Evolutionary conservation across 2,888 invertebrate species (phyloP).

Genomic region (Oxystoma pomonae): DNA sequence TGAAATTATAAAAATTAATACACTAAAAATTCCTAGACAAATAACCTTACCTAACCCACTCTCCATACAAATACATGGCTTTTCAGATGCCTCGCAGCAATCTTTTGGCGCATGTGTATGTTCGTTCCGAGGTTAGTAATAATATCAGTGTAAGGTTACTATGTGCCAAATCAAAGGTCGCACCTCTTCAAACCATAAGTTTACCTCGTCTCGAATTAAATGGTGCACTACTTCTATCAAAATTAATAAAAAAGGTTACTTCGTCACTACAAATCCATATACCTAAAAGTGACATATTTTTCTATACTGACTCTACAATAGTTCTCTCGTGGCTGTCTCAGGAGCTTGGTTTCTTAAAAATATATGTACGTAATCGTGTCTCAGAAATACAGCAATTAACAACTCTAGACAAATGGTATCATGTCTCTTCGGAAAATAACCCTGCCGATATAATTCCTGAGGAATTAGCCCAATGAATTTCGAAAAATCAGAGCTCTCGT

Average conservation of each 20-base stretch:
- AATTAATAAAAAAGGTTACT: too few species aligned
- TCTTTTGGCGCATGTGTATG: slow-evolving; percentile 4
- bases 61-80: slow-evolving; percentile 9
- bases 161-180: too few species aligned
- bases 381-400: slow-evolving; percentile 14
- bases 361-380: slow-evolving; percentile 17
- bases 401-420: slow-evolving; percentile 5
- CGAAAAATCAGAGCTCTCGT: slow-evolving; percentile 10
- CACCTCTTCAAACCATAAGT: too few species aligned
- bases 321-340: slow-evolving; percentile 14
- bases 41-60: not conserved
- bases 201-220: too few species aligned
- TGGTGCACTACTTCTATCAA: too few species aligned
- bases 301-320: slow-evolving; percentile 16
- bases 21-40: slow-evolving; percentile 12
- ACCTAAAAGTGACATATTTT: slow-evolving; percentile 3
- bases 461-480: slow-evolving; percentile 10
- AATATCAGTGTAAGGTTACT: too few species aligned
- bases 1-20: not conserved
- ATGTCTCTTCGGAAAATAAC: slow-evolving; percentile 14
- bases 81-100: slow-evolving; percentile 16
- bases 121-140: too few species aligned
- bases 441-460: slow-evolving; percentile 17
- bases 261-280: too few species aligned
- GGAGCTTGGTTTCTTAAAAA: slow-evolving; percentile 9